Base-by-base conservation (phyloP, 2,888 invertebrate species). In the Nymphalis polychloros region DNA sequence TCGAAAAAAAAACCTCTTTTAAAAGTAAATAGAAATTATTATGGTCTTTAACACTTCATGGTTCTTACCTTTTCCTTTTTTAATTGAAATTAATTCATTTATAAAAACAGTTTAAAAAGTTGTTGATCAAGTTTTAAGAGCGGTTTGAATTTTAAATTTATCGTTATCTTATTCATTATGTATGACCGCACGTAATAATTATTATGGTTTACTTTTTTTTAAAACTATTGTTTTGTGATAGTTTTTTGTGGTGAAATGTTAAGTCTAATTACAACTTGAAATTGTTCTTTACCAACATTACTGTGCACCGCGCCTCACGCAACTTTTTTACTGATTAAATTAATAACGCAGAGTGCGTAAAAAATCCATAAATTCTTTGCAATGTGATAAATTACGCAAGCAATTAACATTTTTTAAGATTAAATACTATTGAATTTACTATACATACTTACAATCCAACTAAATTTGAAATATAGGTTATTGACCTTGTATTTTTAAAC, bases 251-350 rank as follows among this genome's bases (percentile, higher is more conserved):
- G 63, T 55, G 57, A 57, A 59, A 53, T 62, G 64, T 62, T 13
- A 48, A 59, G n/a, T 50, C 59, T 64, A 64, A 72, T 71, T 69
- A 67, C 57, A 19, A 49, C 48, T 50, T 64, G 66, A 63, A 63
- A 64, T 62, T 46, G 60, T 60, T 52, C 48, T 68, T 35, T 23
- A 23, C 20, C 64, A 64, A 63, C 46, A 71, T 63, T 50, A 68
- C 57, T 73, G 67, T 70, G 72, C 71, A 75, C 70, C 71, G 67
- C 67, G 74, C 73, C 79, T 74, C 79, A 78, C 75, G 76, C 77
- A 70, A 77, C 66, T 70, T 71, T 76, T 79, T 78, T 75, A 78
- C 77, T 76, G 73, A 72, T 75, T 68, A 60, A 70, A 64, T 67
- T 64, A 47, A 62, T 71, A 76, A 78, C 74, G 73, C 75, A 60